phyloP scores from a whole-genome alignment of 2,888 invertebrate species.

The Diarsia mendica region DNA sequence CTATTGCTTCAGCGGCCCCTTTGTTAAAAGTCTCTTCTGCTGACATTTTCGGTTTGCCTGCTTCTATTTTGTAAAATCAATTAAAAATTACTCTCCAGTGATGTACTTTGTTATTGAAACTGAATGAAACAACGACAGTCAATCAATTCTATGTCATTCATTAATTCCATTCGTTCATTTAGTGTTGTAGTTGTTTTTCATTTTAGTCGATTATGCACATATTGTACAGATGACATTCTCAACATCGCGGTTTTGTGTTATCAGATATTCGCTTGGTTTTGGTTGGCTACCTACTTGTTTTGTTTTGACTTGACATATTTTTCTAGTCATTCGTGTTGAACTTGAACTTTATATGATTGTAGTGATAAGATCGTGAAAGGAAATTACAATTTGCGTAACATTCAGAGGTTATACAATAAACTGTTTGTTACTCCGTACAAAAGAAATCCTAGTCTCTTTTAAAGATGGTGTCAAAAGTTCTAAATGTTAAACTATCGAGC shows the following conservation, averaged over 20 bases:
- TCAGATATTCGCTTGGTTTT: background rate
- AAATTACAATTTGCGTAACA: background rate
- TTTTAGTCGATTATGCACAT: constrained; percentile 11
- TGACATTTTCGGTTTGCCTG: constrained; percentile 65
- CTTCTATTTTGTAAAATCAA: background rate
- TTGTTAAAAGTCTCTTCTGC: constrained; percentile 68
- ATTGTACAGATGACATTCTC: background rate
- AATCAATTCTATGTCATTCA: too few species aligned
- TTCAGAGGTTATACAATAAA: background rate
- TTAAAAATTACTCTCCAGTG: background rate
- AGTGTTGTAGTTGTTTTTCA: background rate
- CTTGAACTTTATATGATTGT: constrained; percentile 7
- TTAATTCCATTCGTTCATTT: background rate
- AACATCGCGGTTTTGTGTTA: background rate
- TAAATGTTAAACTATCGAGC: constrained; percentile 85
- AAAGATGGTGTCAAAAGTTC: constrained; percentile 76
- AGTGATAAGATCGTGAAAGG: constrained; percentile 12
- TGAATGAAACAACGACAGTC: too few species aligned
- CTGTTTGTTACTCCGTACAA: background rate
- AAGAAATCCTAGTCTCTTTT: background rate
- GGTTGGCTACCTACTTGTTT: too few species aligned
- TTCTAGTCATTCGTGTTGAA: constrained; percentile 1
- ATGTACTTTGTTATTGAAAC: background rate
- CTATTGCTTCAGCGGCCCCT: constrained; percentile 73
- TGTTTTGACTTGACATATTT: constrained; percentile 13